Base-by-base conservation (phyloP, 2,113 vertebrate species). In the Pavo muticus region DNA sequence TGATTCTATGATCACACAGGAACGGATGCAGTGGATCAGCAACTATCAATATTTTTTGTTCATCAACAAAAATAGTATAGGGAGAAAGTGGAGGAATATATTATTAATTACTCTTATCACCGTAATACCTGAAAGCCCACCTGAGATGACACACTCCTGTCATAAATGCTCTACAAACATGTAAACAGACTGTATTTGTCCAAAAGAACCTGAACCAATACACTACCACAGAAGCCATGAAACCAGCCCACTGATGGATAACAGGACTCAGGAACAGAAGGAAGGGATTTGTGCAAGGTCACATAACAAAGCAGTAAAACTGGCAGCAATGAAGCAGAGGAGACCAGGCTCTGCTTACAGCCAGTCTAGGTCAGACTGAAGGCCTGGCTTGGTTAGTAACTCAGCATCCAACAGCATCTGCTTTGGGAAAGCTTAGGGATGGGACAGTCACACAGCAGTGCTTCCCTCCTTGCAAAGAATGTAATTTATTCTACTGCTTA, bases 371-470 rank as follows among this genome's bases (percentile, higher is more conserved):
- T 77, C 71, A 86, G 75, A 76, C 14, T 42, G 71, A 85, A 88
- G 42, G 47, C 44, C 63, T 71, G 57, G 14, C 30, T 63, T 64
- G 61, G 23, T 80, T 39, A 32, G 32, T 24, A 75, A 84, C 61
- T 68, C 27, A 35, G 61, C 10, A 42, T 67, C 42, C 72, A 88
- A 72, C 13, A 65, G 60, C 60, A 67, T 9, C 40, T 1, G 0
- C 25, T 29, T 13, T 78, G 44, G 52, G 70, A 42, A 74, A 20
- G 60, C 37, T 88, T 45, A 59, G 14, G 39, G 73, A 50, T 1
- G 2, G 63, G 52, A 35, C 0, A 7, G 40, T 16, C 56, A 59
- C 12, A 35, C 10, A 47, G 30, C 1, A 1, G 24, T 0, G 1
- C 9, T 64, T 8, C 20, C 63, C 63, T 44, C n/a, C 54, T 80